A percentile compares a stretch with the other conserved stretches of the same genome.
Conservation (phyloP, 2,888 invertebrate genomes). For the Tenthredo amoena region DNA sequence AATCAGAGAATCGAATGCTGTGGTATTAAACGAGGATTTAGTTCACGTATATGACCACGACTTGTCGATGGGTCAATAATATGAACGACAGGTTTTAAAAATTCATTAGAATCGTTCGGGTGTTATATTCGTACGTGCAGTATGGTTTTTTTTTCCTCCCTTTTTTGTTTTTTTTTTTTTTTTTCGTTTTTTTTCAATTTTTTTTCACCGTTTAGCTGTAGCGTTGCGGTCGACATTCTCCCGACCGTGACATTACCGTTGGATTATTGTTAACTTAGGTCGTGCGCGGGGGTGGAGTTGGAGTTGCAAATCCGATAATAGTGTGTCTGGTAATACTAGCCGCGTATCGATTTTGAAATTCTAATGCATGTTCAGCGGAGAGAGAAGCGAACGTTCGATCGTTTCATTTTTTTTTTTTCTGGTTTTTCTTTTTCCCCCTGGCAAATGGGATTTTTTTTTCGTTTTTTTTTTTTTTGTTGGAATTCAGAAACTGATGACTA, state of each 20-base stretch:
- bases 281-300: not conserved
- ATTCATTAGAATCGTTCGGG: not conserved
- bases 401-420: not conserved
- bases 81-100: not conserved
- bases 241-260: constrained; percentile 15
- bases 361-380: not conserved
- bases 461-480: not conserved
- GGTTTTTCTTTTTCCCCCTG: not conserved
- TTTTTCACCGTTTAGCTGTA: not conserved
- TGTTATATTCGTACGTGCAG: not conserved
- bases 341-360: not conserved
- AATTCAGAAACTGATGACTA: not conserved
- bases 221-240: not conserved
- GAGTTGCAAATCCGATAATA: constrained; percentile 21
- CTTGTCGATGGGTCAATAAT: not conserved
- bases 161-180: not conserved
- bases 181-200: too few species aligned
- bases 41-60: not conserved
- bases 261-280: not conserved
- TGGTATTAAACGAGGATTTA: not conserved
- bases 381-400: not conserved
- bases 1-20: not conserved
- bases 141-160: not conserved
- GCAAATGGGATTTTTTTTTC: not conserved
- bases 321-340: not conserved